Conservation (phyloP, 92 coral and sea anemone species). For the Phenganax marumi region DNA sequence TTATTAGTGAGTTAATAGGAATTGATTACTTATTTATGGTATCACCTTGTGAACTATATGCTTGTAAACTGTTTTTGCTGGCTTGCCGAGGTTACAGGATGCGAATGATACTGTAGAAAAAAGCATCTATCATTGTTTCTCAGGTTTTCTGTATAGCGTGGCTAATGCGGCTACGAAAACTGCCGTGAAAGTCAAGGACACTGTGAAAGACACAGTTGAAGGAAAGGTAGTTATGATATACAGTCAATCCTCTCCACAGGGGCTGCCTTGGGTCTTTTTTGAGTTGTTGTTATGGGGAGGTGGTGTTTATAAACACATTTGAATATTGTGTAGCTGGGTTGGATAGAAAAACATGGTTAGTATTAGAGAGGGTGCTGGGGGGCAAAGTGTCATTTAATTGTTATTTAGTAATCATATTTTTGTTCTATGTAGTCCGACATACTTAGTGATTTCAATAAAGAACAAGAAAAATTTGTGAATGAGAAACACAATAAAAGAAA, state of each 20-base stretch:
- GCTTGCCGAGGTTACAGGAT: not conserved
- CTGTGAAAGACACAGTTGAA: constrained; percentile 81
- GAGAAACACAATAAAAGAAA: constrained; percentile 79
- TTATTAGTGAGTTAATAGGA: not conserved
- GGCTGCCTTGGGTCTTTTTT: not conserved
- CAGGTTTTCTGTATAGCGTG: constrained; percentile 78
- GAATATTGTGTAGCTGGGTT: no score
- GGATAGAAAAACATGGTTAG: no score
- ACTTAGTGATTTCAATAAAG: constrained; percentile 82
- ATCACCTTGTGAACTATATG: not conserved
- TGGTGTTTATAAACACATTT: no score
- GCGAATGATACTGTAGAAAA: not conserved
- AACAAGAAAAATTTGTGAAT: constrained; percentile 90
- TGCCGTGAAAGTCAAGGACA: constrained; percentile 81
- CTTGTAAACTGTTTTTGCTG: not conserved
- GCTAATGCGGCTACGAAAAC: constrained; percentile 88
- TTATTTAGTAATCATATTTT: no score
- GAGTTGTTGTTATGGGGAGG: no score
- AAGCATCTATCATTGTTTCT: not conserved
- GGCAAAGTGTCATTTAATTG: no score
- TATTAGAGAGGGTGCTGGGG: no score
- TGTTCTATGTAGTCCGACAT: constrained; percentile 49
- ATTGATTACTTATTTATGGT: not conserved
- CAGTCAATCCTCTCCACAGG: not conserved
- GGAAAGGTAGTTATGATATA: constrained; percentile 63